Evolutionary conservation across 2,797 vertebrate genomes (phyloP), one percentile per base, ranked within the genome.

Genomic region (Fringilla coelebs): DNA sequence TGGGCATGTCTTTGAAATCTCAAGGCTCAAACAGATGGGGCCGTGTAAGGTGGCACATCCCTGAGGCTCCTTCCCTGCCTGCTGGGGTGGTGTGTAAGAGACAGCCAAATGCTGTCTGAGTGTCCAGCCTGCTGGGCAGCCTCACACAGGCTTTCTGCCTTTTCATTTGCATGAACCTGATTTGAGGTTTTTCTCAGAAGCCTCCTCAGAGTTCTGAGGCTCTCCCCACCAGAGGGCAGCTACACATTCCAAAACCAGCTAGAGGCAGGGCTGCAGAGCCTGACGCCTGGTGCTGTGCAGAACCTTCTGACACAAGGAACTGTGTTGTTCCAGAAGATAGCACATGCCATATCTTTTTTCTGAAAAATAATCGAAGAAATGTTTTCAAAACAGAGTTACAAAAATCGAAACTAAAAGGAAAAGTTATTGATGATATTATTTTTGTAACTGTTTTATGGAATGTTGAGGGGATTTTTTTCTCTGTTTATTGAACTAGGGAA

Each of bases 181-280:
- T 18, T 0, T 22, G 74, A 68, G 36, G n/a, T 55, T 85, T 95
- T 78, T 55, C 80, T 66, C 19, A 18, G n/a, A 60, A 67, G 13
- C 40, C 34, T 72, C 31, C 22, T 73, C 40, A 4, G 0, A 25
- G 61, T 38, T 41, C 63, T 31, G 61, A 17, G 45, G 28, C 41
- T 80, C 13, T 83, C 24, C 61, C 93, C 94, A 93, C 26, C 70
- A 93, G 94, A 84, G 90, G 90, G 94, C 91, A 87, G 75, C 84
- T 73, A 1, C 31, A 55, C 32, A 13, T 16, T 8, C 11, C 38
- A 14, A 45, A 48, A 24, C 11, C 5, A 61, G 48, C 45, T 13
- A 12, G 24, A 25, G 48, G 36, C 49, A 19, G 1, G 11, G 32
- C 51, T 84, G 40, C 4, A 14, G 34, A 49, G 18, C 32, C 78